phyloP scores from a whole-genome alignment of 2,888 invertebrate genomes.

The Netelia virgata region DNA sequence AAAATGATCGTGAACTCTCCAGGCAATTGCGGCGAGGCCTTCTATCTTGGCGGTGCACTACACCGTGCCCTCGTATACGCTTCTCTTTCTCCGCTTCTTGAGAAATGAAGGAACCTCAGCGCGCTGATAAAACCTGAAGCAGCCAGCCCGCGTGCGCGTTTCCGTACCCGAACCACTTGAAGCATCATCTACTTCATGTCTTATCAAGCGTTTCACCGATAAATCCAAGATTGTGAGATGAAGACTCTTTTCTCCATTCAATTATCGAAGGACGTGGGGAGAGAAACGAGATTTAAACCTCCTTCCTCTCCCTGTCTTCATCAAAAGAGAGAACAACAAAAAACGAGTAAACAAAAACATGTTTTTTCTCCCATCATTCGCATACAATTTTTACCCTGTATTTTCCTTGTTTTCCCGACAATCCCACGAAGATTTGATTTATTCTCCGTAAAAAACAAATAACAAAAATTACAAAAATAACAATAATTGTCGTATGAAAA shows the following conservation, averaged over 20 bases:
- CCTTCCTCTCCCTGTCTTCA: neutral
- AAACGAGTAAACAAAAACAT: neutral
- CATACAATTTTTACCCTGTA: no score
- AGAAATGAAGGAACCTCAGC: conserved; percentile 66
- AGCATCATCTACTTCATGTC: conserved; percentile 52
- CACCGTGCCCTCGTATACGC: neutral
- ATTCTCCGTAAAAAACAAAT: no score
- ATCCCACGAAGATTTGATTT: no score
- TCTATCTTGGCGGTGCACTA: conserved; percentile 44
- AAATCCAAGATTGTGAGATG: conserved; percentile 61
- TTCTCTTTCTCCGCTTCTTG: conserved; percentile 58
- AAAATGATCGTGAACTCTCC: conserved; percentile 70
- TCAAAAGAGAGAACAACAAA: neutral
- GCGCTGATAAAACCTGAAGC: conserved; percentile 54
- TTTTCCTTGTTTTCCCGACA: no score
- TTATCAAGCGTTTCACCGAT: conserved; percentile 66
- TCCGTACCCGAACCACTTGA: conserved; percentile 44
- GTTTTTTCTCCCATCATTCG: no score
- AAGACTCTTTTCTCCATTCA: conserved; percentile 55
- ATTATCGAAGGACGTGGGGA: conserved; percentile 36
- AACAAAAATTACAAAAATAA: no score
- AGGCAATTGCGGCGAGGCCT: conserved; percentile 54
- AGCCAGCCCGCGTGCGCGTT: neutral
- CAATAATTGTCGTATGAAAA: no score
- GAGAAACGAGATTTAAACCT: conserved; percentile 4